These are phyloP conservation scores for Lycopodina hypogea DNA, from an alignment of 37 sponge, comb jelly and placozoan genomes.

Conservation along the genomic window DNA sequence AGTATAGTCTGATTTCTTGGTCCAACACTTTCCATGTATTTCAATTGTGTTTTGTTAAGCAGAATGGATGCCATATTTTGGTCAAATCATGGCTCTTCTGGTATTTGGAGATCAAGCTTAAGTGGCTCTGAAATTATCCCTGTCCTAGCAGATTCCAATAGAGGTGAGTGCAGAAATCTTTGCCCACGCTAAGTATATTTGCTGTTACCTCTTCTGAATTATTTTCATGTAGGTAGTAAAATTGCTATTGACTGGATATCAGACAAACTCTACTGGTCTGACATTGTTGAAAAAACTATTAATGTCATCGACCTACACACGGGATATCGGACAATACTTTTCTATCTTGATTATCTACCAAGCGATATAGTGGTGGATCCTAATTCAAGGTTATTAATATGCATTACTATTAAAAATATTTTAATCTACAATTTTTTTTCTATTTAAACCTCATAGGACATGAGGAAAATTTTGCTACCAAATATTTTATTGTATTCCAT, in stretches of 20 bases:
- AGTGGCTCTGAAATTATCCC: not conserved
- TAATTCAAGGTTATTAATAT: conserved; percentile 14
- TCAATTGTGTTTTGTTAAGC: not conserved
- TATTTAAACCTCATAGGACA: too few species aligned
- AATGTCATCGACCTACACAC: conserved; percentile 16
- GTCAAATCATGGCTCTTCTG: not conserved
- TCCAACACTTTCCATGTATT: too few species aligned
- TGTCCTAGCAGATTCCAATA: too few species aligned
- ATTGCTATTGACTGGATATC: conserved; percentile 68
- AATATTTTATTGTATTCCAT: too few species aligned
- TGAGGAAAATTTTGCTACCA: too few species aligned
- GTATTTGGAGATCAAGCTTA: not conserved
- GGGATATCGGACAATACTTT: not conserved
- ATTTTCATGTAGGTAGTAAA: too few species aligned
- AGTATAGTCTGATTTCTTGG: too few species aligned
- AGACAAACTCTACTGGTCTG: conserved; percentile 70
- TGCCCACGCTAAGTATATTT: too few species aligned
- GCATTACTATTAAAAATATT: too few species aligned
- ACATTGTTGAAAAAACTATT: conserved; percentile 15
- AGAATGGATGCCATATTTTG: not conserved
- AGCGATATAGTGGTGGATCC: conserved; percentile 35
- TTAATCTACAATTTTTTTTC: too few species aligned
- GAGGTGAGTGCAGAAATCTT: too few species aligned
- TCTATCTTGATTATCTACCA: not conserved
- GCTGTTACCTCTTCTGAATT: too few species aligned